These are phyloP conservation scores for Crocuta crocuta DNA, from an alignment of 2,113 vertebrate genomes.

Conservation along the genomic window DNA sequence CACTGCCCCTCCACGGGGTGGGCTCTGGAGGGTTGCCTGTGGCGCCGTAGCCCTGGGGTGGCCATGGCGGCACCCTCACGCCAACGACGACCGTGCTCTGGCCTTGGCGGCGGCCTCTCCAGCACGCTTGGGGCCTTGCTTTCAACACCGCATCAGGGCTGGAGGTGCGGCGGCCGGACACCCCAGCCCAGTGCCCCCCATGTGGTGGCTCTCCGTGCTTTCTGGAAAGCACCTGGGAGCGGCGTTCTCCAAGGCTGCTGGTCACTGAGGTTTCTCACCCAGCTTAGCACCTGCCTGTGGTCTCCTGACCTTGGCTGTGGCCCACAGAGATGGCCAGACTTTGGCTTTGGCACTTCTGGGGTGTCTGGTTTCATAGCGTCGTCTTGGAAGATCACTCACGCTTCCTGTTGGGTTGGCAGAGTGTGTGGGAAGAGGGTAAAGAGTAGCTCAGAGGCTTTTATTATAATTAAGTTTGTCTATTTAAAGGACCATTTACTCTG, in stretches of 20 bases:
- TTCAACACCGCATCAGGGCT: rapidly evolving
- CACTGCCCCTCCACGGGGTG: too few species aligned
- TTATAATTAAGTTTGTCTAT: too few species aligned
- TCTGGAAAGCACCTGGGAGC: rapidly evolving
- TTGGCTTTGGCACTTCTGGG: rapidly evolving
- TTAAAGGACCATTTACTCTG: not conserved
- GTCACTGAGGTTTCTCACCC: rapidly evolving
- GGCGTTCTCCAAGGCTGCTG: rapidly evolving
- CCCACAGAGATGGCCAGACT: rapidly evolving
- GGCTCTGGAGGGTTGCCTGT: rapidly evolving
- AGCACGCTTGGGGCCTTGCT: rapidly evolving
- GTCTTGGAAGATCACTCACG: rapidly evolving
- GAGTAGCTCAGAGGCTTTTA: not conserved
- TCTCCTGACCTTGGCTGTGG: rapidly evolving
- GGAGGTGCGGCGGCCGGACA: not conserved
- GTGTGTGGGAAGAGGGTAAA: too few species aligned
- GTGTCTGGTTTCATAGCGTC: rapidly evolving
- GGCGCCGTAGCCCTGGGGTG: rapidly evolving
- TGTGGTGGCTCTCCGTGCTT: not conserved
- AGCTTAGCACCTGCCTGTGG: rapidly evolving
- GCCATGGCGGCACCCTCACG: rapidly evolving
- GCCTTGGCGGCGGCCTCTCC: not conserved
- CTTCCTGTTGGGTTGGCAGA: not conserved
- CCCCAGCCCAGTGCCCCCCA: rapidly evolving
- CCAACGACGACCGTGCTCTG: rapidly evolving